These are phyloP conservation scores for Dryobates pubescens DNA, from an alignment of 2,797 vertebrate species.

Conservation along the genomic window DNA sequence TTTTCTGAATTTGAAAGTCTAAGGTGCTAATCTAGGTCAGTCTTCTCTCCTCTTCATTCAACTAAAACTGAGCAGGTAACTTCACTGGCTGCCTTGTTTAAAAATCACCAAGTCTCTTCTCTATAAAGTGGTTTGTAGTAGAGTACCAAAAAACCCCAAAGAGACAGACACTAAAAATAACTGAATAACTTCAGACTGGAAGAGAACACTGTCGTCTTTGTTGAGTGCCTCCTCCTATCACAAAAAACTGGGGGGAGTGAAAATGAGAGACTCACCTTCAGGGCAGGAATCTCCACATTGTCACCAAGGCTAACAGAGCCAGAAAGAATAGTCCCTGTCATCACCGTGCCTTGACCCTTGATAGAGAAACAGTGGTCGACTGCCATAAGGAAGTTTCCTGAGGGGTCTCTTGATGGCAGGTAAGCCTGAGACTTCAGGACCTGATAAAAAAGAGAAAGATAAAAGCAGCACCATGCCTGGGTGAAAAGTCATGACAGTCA, in stretches of 20 bases:
- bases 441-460: slow-evolving; percentile 74
- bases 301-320: slow-evolving; percentile 92
- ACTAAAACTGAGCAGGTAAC: not conserved
- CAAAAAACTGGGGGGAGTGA: not conserved
- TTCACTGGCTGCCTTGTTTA: not conserved
- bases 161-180: not conserved
- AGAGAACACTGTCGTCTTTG: slow-evolving; percentile 35
- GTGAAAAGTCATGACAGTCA: slow-evolving; percentile 57
- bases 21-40: not conserved
- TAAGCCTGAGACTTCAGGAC: slow-evolving; percentile 92
- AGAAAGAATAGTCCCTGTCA: slow-evolving; percentile 97
- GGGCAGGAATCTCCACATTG: slow-evolving; percentile 93
- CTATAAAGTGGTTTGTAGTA: not conserved
- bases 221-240: not conserved
- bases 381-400: slow-evolving; percentile 93
- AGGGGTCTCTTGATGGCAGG: slow-evolving; percentile 90
- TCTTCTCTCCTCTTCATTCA: not conserved
- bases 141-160: not conserved
- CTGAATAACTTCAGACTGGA: not conserved
- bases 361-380: slow-evolving; percentile 99
- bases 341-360: slow-evolving; percentile 96
- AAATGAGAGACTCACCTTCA: slow-evolving; percentile 86
- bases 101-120: not conserved
- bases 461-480: slow-evolving; percentile 40
- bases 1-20: not conserved